Percentiles rank a stretch among this genome's conserved stretches.
Conservation (phyloP, 1,140 invertebrate species). For the Coptotermes formosanus region DNA sequence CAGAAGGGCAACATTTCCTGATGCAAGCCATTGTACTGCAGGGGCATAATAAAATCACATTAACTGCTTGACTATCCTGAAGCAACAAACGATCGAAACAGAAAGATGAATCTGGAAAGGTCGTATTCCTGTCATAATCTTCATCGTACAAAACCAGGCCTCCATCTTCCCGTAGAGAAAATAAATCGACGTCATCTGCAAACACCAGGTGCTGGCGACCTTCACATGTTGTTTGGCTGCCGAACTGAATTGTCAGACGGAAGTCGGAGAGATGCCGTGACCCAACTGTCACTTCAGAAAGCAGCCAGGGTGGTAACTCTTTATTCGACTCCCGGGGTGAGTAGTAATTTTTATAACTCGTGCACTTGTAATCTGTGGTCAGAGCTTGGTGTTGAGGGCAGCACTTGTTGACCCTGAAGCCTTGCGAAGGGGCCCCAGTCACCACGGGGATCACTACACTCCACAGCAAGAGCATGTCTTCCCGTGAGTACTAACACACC, state of each 20-base stretch:
- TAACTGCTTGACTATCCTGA: background rate
- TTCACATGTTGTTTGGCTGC: background rate
- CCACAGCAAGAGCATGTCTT: background rate
- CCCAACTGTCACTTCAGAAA: background rate
- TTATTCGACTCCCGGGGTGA: background rate
- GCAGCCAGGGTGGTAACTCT: background rate
- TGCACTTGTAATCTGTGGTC: background rate
- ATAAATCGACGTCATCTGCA: background rate
- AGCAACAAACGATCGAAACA: background rate
- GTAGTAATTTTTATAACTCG: background rate
- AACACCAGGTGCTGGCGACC: background rate
- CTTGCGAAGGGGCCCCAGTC: background rate
- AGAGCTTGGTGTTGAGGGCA: background rate
- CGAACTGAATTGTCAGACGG: background rate
- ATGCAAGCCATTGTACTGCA: background rate
- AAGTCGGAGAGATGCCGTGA: background rate
- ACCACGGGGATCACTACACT: background rate
- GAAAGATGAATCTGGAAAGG: background rate
- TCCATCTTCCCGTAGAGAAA: background rate
- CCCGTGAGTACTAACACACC: background rate
- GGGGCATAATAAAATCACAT: background rate
- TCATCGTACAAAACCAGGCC: background rate
- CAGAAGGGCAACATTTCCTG: conserved; percentile 10
- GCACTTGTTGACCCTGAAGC: background rate
- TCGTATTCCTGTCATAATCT: background rate